Evolutionary conservation across 2,888 invertebrate genomes (phyloP), one percentile per base, ranked within the genome.

Genomic region (Molorchus minor): DNA sequence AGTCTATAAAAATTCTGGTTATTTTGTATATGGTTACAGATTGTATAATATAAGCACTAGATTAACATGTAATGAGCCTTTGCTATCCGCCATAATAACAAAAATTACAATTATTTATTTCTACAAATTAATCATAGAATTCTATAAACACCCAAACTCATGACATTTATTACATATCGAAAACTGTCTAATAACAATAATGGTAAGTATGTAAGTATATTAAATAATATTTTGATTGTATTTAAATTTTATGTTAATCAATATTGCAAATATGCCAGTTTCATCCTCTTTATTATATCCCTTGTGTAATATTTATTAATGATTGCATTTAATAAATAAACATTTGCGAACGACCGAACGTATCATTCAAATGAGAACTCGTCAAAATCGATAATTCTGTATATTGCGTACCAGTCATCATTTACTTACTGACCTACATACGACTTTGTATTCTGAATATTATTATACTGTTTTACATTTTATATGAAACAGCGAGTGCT

Each of bases 201-300:
- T n/a, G n/a, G n/a, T n/a, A n/a, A n/a, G n/a, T n/a, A n/a, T n/a
- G 25, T 33, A n/a, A 3, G 3, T 33, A n/a, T 12, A 3, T 10
- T 33, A 40, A 17, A 40, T 40, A 40, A 15, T 5, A 40, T 5
- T 16, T 17, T 40, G 40, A 40, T 40, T 40, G 40, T 40, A 40
- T 40, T 40, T 17, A 40, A 40, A 17, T 40, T 40, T 40, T 40
- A 40, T 40, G 40, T 17, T 40, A 40, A 40, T 40, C 40, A 10
- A 19, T 17, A 40, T 40, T 40, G 40, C 17, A 4, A 40, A 40
- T 40, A 13, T 7, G 40, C 10, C 17, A 17, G 1, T 17, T 17
- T 17, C 17, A 17, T 40, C 8, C 8, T 40, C n/a, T 40, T 36
- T 36, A 12, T 7, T 7, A 13, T 40, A 17, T 40, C 10, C 19